These are phyloP conservation scores for Mormyrus iriodes DNA, from an alignment of 2,113 vertebrate genomes.

Conservation along the genomic window DNA sequence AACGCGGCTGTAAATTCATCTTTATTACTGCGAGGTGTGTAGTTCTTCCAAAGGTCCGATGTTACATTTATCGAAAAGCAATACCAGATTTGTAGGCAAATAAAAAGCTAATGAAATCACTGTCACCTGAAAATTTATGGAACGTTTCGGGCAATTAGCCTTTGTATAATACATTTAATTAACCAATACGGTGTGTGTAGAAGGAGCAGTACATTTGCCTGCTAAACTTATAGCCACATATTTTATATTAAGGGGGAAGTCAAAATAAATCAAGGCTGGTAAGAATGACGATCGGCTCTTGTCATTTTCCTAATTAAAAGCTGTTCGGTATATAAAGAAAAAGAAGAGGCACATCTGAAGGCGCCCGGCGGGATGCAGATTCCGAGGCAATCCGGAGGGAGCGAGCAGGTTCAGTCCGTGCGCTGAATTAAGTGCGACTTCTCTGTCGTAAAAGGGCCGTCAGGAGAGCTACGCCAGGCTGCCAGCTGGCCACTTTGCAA, in stretches of 20 bases:
- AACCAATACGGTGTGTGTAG: not conserved
- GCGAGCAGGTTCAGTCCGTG: not conserved
- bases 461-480: not conserved
- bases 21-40: slow-evolving; percentile 1
- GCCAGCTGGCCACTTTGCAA: not conserved
- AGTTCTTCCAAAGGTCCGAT: not conserved
- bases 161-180: slow-evolving; percentile 8
- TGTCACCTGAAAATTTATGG: slow-evolving; percentile 2
- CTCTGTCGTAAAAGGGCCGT: not conserved
- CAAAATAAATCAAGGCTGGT: not conserved
- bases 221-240: not conserved
- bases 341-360: not conserved
- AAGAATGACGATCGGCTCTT: not conserved
- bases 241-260: not conserved
- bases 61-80: not conserved
- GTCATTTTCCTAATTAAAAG: slow-evolving; percentile 3
- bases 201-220: not conserved
- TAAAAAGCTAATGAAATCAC: slow-evolving; percentile 5
- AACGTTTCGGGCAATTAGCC: not conserved
- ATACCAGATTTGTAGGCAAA: not conserved
- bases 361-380: not conserved
- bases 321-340: not conserved
- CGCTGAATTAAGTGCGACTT: not conserved
- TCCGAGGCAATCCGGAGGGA: slow-evolving; percentile 1
- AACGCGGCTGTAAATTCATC: slow-evolving; percentile 1